A percentile compares a stretch with the other conserved stretches of the same genome.
Evolutionary conservation across 2,113 vertebrate genomes (phyloP).

Genomic region (Petrocephalus microphthalmus): DNA sequence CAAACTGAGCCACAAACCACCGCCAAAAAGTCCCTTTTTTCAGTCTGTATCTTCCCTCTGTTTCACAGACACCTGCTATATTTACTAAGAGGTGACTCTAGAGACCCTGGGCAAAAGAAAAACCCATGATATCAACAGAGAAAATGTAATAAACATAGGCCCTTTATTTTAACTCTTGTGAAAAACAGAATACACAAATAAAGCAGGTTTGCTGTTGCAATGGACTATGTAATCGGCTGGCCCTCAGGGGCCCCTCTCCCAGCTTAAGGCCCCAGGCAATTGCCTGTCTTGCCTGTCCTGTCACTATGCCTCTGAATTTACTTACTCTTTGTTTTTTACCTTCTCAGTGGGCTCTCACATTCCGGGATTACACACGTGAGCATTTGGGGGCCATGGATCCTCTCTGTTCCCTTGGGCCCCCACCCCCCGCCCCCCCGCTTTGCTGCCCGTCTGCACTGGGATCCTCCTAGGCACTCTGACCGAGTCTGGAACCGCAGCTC

Average conservation of each 20-base stretch:
- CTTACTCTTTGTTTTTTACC: neutral
- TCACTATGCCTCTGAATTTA: neutral
- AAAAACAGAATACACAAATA: neutral
- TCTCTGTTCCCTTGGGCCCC: neutral
- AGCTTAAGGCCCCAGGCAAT: neutral
- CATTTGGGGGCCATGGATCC: neutral
- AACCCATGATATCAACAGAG: neutral
- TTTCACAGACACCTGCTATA: neutral
- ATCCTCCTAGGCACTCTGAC: neutral
- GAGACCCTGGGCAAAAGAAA: neutral
- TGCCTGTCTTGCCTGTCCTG: neutral
- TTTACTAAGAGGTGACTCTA: neutral
- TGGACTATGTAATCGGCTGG: neutral
- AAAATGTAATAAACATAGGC: neutral
- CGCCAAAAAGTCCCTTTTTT: neutral
- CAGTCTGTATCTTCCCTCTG: neutral
- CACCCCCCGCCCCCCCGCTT: neutral
- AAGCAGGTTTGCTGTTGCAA: neutral
- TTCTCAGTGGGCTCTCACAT: neutral
- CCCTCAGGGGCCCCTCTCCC: neutral
- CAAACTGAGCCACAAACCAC: neutral
- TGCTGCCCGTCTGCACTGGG: neutral
- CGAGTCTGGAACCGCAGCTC: neutral
- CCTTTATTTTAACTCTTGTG: neutral
- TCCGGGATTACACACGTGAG: neutral